Evolutionary conservation across 2,797 vertebrate genomes (phyloP), one percentile per base, ranked within the genome.

Genomic region (Xenops minutus): DNA sequence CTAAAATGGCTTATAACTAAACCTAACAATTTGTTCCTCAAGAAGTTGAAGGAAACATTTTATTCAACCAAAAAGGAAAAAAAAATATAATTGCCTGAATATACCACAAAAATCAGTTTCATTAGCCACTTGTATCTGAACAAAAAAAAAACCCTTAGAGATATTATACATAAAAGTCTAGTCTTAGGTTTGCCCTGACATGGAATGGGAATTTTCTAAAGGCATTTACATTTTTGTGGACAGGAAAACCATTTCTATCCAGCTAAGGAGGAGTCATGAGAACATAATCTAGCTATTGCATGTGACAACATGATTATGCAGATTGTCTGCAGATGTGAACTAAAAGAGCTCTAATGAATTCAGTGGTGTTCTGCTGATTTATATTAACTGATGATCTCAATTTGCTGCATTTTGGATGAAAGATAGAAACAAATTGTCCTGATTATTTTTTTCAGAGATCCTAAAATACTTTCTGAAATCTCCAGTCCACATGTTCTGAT

Each of bases 241-340:
- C 76, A 77, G n/a, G 30, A 90, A 94, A 95, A 24, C 30, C 51
- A 62, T 81, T 89, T 94, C 87, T 68, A 46, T 48, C 39, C 49
- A 91, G 36, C 56, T 92, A 88, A 92, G 55, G 21, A 30, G 14
- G 41, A 92, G 72, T 44, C 23, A 75, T 4, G 11, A 85, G 75
- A 88, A 76, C 19, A 63, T 54, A 89, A 78, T 78, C 43, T 64
- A 89, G 71, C 46, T 64, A 69, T 89, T 89, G 64, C 61, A 74
- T 64, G 64, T 93, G 78, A 88, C 86, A 87, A 79, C 27, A 83
- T 66, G 61, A 78, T 88, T 95, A 80, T 82, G 54, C 61, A 95
- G 61, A 93, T 91, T 67, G 89, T 77, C 56, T 87, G 32, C 93
- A 96, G 91, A 91, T 92, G 91, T 93, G 82, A 92, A 91, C 83